phyloP scores from a whole-genome alignment of 2,797 vertebrate genomes.

The Trachurus trachurus region DNA sequence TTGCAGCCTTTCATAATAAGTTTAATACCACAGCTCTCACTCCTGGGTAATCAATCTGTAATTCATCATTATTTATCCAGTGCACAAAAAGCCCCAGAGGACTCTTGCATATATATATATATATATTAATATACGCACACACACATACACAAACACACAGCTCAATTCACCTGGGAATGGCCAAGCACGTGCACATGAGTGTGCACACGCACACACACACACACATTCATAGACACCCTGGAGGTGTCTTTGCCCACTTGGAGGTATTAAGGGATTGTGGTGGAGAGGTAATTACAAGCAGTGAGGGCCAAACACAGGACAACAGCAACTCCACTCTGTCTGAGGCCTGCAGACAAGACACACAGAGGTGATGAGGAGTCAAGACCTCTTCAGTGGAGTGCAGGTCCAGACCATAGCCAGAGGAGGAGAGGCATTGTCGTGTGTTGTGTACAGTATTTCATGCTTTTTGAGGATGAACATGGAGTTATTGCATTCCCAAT shows the following conservation, averaged over 20 bases:
- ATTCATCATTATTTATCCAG: conserved; percentile 84
- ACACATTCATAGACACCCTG: conserved; percentile 41
- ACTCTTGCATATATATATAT: conserved; percentile 24
- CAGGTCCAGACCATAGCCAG: conserved; percentile 8
- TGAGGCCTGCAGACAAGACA: conserved; percentile 40
- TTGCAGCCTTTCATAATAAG: conserved; percentile 74
- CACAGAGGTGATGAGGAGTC: conserved; percentile 15
- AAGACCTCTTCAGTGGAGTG: conserved; percentile 28
- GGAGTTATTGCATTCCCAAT: no score
- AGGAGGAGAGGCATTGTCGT: background rate
- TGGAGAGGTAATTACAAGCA: conserved; percentile 80
- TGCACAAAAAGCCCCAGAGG: conserved; percentile 62
- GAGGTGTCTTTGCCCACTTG: conserved; percentile 68
- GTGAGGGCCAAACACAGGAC: conserved; percentile 58
- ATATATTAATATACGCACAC: conserved; percentile 21
- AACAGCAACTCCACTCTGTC: conserved; percentile 27
- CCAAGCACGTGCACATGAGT: background rate
- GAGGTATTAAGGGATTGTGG: conserved; percentile 74
- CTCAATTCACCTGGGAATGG: conserved; percentile 40
- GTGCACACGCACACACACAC: background rate
- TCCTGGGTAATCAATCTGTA: conserved; percentile 84
- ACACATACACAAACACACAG: conserved; percentile 31
- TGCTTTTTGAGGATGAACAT: background rate
- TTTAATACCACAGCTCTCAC: conserved; percentile 78
- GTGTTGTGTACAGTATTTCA: background rate